These are phyloP conservation scores for Phyto melanocephala DNA, from an alignment of 2,888 invertebrate genomes.

Conservation along the genomic window DNA sequence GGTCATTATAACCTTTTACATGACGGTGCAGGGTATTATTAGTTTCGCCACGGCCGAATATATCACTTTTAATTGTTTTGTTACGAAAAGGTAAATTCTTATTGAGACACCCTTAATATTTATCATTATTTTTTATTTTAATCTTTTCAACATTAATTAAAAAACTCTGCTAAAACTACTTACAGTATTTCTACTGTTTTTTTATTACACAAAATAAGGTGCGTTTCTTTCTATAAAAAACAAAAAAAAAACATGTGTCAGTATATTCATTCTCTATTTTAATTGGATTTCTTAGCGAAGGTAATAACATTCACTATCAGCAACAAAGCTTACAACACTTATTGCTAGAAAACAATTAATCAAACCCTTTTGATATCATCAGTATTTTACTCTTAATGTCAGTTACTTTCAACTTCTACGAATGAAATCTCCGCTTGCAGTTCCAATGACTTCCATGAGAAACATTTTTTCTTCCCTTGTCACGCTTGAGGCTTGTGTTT, in stretches of 20 bases:
- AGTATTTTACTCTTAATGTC: conserved; percentile 18
- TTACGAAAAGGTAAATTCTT: too few species aligned
- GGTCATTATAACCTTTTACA: too few species aligned
- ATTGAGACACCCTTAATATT: too few species aligned
- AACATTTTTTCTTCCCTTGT: conserved; percentile 3
- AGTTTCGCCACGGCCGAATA: too few species aligned
- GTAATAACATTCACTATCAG: background rate
- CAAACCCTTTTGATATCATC: conserved; percentile 16
- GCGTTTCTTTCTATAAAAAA: background rate
- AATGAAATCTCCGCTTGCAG: background rate
- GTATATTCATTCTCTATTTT: background rate
- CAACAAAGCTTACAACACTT: background rate
- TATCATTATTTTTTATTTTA: too few species aligned
- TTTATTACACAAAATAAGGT: background rate
- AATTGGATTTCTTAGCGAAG: background rate
- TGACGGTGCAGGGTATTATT: too few species aligned
- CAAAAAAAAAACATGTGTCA: background rate
- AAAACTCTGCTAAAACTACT: too few species aligned
- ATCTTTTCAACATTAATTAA: too few species aligned
- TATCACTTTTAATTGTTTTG: too few species aligned
- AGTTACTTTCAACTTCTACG: conserved; percentile 30
- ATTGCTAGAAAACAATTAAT: conserved; percentile 31
- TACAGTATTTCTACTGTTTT: background rate
- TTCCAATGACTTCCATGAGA: background rate
- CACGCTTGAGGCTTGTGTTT: conserved; percentile 9